These are phyloP conservation scores for Masticophis lateralis DNA, from an alignment of 2,797 vertebrate species.

Conservation along the genomic window DNA sequence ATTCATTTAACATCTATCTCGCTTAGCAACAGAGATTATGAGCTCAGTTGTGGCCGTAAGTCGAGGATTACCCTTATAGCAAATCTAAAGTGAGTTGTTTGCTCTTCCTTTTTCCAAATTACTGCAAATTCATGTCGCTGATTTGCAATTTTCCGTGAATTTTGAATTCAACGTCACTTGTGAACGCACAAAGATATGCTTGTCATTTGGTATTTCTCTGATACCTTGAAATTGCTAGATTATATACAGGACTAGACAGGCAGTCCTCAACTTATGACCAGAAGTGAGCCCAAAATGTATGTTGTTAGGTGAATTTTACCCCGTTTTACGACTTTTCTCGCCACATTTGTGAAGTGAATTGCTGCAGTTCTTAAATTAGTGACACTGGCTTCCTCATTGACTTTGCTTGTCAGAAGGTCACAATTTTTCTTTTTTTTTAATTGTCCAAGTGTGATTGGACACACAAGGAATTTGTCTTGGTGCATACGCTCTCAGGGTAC, in stretches of 20 bases:
- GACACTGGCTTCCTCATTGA: not conserved
- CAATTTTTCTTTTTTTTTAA: not conserved
- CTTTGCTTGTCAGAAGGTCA: not conserved
- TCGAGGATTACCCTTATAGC: no score
- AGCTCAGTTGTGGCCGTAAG: no score
- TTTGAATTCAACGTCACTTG: not conserved
- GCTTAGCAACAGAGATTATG: no score
- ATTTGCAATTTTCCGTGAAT: not conserved
- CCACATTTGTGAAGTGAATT: not conserved
- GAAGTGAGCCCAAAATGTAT: not conserved
- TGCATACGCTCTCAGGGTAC: no score
- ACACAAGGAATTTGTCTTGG: no score
- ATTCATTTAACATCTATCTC: no score
- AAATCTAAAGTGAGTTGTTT: not conserved
- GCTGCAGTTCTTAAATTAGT: not conserved
- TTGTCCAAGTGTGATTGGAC: no score
- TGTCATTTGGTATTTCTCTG: not conserved
- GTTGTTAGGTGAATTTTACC: not conserved
- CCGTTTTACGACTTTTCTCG: rapidly evolving
- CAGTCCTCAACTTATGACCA: no score
- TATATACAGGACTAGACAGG: no score
- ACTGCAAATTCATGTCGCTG: not conserved
- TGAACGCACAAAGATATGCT: not conserved
- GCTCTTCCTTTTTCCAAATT: not conserved
- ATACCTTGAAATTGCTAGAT: not conserved